phyloP scores from a whole-genome alignment of 2,888 invertebrate genomes.

The Drosophila buzzatii region DNA sequence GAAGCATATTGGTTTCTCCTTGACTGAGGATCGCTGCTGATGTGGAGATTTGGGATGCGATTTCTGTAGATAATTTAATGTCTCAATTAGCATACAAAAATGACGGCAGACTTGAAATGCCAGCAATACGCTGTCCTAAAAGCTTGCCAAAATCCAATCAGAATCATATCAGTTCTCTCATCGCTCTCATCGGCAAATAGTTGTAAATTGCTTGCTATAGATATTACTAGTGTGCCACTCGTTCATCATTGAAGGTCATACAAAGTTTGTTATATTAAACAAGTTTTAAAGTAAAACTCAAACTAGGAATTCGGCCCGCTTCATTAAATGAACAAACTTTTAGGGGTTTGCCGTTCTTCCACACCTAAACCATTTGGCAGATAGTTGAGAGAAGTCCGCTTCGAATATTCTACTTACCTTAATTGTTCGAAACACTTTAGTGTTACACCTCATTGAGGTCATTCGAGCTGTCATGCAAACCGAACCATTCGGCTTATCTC shows the following conservation, averaged over 20 bases:
- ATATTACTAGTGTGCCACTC: neutral
- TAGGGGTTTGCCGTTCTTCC: neutral
- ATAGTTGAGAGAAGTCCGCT: neutral
- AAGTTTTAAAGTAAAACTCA: neutral
- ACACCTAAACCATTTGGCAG: neutral
- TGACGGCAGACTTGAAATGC: neutral
- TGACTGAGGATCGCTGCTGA: neutral
- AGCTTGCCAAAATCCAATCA: neutral
- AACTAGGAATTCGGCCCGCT: neutral
- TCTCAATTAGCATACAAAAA: no score
- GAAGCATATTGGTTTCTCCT: neutral
- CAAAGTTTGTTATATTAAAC: neutral
- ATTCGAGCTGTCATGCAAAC: neutral
- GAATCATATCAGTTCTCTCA: neutral
- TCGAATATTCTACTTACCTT: neutral
- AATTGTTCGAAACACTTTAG: neutral
- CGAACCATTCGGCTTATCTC: constrained; percentile 11
- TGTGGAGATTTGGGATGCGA: neutral
- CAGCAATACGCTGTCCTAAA: neutral
- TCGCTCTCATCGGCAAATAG: neutral
- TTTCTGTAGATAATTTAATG: no score
- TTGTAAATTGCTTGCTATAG: neutral
- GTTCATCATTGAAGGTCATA: neutral
- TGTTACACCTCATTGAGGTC: constrained; percentile 1
- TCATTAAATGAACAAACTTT: neutral